Percentiles rank a stretch among this genome's conserved stretches.
Evolutionary conservation across 2,797 vertebrate genomes (phyloP).

Genomic region (Astyanax mexicanus): DNA sequence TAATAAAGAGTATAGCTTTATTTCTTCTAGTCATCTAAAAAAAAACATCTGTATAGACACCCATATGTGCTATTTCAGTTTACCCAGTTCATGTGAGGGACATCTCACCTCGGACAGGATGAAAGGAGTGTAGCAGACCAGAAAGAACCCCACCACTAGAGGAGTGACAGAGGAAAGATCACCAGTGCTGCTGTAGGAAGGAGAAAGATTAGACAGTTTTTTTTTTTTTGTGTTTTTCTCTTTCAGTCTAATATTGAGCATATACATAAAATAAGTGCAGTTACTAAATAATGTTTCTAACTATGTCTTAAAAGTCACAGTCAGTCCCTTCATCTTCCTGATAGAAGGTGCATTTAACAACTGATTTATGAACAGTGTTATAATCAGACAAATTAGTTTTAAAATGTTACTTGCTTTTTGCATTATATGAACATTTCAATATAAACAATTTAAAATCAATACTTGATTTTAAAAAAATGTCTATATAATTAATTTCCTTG

Average conservation of each 20-base stretch:
- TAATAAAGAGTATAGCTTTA: too few relatives aligned
- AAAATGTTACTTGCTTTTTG: too few relatives aligned
- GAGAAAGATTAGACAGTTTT: slow-evolving; percentile 17
- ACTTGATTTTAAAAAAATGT: too few relatives aligned
- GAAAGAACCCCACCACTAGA: slow-evolving; percentile 70
- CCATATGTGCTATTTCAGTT: background rate
- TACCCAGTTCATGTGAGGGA: background rate
- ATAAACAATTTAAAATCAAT: too few relatives aligned
- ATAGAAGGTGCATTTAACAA: background rate
- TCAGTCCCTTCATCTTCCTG: background rate
- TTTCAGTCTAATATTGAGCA: background rate
- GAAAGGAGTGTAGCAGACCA: slow-evolving; percentile 78
- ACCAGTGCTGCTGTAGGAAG: slow-evolving; percentile 54
- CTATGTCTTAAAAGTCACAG: too few relatives aligned
- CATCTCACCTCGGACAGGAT: slow-evolving; percentile 73
- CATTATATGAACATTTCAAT: too few relatives aligned
- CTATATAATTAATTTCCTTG: too few relatives aligned
- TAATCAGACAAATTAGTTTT: too few relatives aligned
- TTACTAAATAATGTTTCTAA: background rate
- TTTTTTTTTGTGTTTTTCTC: background rate
- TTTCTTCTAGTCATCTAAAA: too few relatives aligned
- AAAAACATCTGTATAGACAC: background rate
- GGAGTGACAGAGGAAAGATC: slow-evolving; percentile 75
- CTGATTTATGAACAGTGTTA: background rate
- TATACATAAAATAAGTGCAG: background rate